phyloP scores from a whole-genome alignment of 2,113 vertebrate genomes.

The Porphyrio hochstetteri region DNA sequence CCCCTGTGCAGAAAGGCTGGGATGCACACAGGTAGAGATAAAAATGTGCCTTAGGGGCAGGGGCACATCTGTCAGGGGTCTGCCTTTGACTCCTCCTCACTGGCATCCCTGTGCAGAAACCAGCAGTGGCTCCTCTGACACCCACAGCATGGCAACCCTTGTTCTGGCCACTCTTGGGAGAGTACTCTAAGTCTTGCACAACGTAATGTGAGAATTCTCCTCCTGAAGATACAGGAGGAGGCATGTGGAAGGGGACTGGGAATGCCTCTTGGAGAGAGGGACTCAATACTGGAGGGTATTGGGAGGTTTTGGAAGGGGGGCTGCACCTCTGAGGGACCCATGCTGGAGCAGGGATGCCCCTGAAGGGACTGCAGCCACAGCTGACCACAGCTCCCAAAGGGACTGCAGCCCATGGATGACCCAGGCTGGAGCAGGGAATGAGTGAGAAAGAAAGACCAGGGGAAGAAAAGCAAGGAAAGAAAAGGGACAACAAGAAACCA shows the following conservation, averaged over 20 bases:
- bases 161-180: accelerated
- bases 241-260: not conserved
- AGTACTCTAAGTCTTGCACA: not conserved
- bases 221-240: not conserved
- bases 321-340: not conserved
- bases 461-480: not conserved
- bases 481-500: not conserved
- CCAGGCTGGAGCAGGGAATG: not conserved
- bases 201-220: not conserved
- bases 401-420: not conserved
- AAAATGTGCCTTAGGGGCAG: accelerated
- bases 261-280: not conserved
- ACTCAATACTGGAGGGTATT: not conserved
- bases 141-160: not conserved
- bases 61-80: not conserved
- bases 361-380: not conserved
- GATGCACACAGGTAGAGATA: not conserved
- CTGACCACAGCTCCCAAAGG: too few relatives aligned
- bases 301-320: not conserved
- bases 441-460: not conserved
- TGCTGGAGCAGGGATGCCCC: not conserved
- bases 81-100: not conserved
- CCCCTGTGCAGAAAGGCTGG: not conserved
- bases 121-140: not conserved
- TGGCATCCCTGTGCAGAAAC: not conserved